Percentiles rank a stretch among this genome's conserved stretches.
These are phyloP conservation scores for Apistogramma diplotaenia DNA, from an alignment of 2,113 vertebrate species.

Conservation along the genomic window DNA sequence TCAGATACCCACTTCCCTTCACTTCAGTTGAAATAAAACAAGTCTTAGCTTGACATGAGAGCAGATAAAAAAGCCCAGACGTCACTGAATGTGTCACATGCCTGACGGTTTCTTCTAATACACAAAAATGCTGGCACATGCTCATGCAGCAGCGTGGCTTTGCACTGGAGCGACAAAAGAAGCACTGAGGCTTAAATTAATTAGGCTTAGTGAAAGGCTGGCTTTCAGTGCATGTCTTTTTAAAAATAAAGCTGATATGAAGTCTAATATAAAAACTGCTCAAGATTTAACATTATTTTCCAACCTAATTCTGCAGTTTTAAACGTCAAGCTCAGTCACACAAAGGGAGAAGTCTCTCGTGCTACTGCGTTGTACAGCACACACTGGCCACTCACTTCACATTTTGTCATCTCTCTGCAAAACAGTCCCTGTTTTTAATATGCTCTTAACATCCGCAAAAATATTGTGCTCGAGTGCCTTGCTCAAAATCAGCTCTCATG, in stretches of 20 bases:
- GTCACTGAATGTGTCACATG: background rate
- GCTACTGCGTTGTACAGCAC: background rate
- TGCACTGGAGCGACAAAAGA: background rate
- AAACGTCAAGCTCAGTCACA: background rate
- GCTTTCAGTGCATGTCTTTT: background rate
- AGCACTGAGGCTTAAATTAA: background rate
- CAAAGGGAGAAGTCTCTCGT: background rate
- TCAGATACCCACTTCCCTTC: background rate
- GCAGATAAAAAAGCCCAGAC: conserved; percentile 5
- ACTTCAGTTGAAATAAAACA: conserved; percentile 5
- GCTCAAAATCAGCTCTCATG: background rate
- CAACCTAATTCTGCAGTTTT: background rate
- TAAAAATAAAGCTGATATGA: background rate
- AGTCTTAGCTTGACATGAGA: conserved; percentile 18
- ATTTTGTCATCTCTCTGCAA: conserved; percentile 30
- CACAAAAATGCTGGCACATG: background rate
- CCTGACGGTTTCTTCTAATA: background rate
- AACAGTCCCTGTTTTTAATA: background rate
- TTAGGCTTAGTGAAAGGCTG: background rate
- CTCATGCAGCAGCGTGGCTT: background rate
- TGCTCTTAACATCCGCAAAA: background rate
- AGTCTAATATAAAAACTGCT: background rate
- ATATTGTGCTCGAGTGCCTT: background rate
- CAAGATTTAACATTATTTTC: background rate
- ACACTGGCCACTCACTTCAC: background rate